Base-by-base conservation (phyloP, 2,888 invertebrate species). In the Tuta absoluta region DNA sequence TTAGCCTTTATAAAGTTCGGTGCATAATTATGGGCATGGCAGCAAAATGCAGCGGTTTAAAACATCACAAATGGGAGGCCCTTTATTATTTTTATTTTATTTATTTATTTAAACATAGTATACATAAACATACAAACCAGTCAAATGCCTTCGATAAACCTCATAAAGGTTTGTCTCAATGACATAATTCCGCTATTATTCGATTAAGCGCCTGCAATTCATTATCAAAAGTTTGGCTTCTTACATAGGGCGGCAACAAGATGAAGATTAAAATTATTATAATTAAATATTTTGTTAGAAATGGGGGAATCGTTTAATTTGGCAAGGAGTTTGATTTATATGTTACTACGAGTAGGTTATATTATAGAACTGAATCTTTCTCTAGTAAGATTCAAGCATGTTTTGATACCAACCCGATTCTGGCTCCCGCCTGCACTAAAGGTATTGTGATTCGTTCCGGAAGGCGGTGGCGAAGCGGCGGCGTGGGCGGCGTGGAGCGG, bases 191-290 rank as follows among this genome's bases (percentile, higher is more conserved):
- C n/a, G n/a, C n/a, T n/a, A n/a, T n/a, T n/a, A n/a, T n/a, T 85
- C 89, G 88, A 91, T 90, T 89, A 89, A 89, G 89, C 89, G 85
- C 85, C 85, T 85, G 78, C 82, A 86, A 91, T 91, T 91, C 91
- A 91, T 91, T 89, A 86, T 80, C 78, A 84, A 87, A 90, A 90
- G 76, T 89, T 89, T 78, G 76, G 72, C 71, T 72, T 70, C 65
- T 41, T 41, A 1, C 45, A 45, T n/a, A 17, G 45, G 56, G 56
- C 33, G 56, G 24, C 21, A 28, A 17, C 33, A 56, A 45, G 45
- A 56, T 28, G 24, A 11, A 56, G 56, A 56, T 56, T 56, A 33
- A 56, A 56, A 56, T 56, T 56, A 56, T 56, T 53, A 23, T 23
- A 24, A 33, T 56, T 56, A n/a, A 17, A 56, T 56, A 56, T n/a